phyloP scores from a whole-genome alignment of 2,888 invertebrate species.

The Carterocephalus palaemon region DNA sequence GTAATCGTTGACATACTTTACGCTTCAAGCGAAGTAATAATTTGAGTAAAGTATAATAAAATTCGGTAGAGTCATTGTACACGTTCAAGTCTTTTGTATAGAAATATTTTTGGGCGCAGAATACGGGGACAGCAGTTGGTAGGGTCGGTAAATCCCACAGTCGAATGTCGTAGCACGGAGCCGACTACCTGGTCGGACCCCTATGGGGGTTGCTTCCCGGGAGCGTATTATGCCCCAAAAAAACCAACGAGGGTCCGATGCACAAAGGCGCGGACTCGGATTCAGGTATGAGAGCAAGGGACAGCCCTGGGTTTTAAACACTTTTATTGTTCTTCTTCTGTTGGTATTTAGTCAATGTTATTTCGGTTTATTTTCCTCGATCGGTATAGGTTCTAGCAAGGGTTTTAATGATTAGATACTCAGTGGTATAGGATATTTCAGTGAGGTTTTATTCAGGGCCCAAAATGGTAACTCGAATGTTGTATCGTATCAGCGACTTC shows the following conservation, averaged over 20 bases:
- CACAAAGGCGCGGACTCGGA: conserved; percentile 51
- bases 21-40: conserved; percentile 13
- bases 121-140: conserved; percentile 41
- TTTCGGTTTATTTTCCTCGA: conserved; percentile 6
- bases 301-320: conserved; percentile 18
- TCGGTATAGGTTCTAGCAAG: background rate
- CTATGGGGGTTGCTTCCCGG: conserved; percentile 57
- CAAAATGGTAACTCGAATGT: too few relatives aligned
- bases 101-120: conserved; percentile 43
- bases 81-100: conserved; percentile 36
- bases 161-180: conserved; percentile 48
- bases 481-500: too few relatives aligned
- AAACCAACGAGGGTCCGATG: conserved; percentile 64
- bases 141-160: conserved; percentile 52
- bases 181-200: conserved; percentile 61
- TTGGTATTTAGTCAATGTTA: conserved; percentile 10
- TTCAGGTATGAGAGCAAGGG: conserved; percentile 40
- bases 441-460: too few relatives aligned
- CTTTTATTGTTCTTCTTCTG: conserved; percentile 22
- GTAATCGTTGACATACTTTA: conserved; percentile 13
- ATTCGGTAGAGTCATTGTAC: conserved; percentile 19
- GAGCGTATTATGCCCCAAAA: conserved; percentile 67
- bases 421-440: too few relatives aligned
- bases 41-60: conserved; percentile 11
- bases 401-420: too few relatives aligned